Conservation (phyloP, 2,797 vertebrate genomes). For the Parauchenoglanis punctatus region DNA sequence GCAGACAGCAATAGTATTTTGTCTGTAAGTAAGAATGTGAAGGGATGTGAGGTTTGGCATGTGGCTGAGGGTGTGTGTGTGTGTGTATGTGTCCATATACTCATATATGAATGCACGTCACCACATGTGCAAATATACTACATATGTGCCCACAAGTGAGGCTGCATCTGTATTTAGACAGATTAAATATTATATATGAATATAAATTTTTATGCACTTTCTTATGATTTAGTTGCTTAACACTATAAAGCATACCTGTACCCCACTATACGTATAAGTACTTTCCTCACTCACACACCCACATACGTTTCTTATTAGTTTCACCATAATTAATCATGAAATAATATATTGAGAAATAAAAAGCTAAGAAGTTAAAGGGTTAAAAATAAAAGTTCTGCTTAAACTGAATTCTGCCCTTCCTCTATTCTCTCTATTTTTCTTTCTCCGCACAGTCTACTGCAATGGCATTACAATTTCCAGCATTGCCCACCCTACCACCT, state of each 20-base stretch:
- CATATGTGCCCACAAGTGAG: too few species aligned
- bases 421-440: conserved; percentile 1
- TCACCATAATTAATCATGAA: background rate
- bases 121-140: too few species aligned
- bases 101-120: too few species aligned
- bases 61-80: background rate
- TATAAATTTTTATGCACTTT: too few species aligned
- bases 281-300: background rate
- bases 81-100: background rate
- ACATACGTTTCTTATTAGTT: background rate
- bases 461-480: conserved; percentile 50
- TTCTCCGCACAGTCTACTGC: conserved; percentile 17
- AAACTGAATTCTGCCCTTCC: background rate
- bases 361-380: background rate
- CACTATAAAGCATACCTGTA: too few species aligned
- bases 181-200: too few species aligned
- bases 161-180: too few species aligned
- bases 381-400: conserved; percentile 3
- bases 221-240: too few species aligned
- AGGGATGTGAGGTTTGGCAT: conserved; percentile 25
- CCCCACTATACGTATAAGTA: background rate
- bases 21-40: conserved; percentile 20
- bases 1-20: conserved; percentile 12
- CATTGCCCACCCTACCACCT: conserved; percentile 35
- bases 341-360: background rate